Evolutionary conservation across 2,888 invertebrate genomes (phyloP), one percentile per base, ranked within the genome.

Genomic region (Nymphalis c-album): DNA sequence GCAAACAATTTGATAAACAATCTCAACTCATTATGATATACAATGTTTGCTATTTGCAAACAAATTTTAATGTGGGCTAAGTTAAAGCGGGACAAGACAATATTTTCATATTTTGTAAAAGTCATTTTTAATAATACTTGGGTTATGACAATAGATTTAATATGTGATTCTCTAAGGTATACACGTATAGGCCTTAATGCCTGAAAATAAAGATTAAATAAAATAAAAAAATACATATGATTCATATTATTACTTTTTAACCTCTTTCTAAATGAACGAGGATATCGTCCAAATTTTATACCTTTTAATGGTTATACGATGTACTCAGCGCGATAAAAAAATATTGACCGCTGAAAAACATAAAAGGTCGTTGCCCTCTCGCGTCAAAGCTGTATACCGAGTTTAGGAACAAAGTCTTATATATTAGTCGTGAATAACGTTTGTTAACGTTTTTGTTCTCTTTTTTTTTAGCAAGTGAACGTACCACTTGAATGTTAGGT

Each of bases 11-110:
- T 31, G 48, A 60, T 50, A 35, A 50, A 60, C 16, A 60, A 7
- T 50, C 7, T 55, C 35, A 35, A n/a, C 47, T 31, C 50, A 60
- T 60, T 31, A 50, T 31, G 50, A 60, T 50, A 35, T 35, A 60
- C 60, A n/a, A 47, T 17, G 48, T 45, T 47, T 26, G 17, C 18
- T n/a, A 35, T 50, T 18, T 16, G 31, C 18, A 8, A 48, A 48
- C 31, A 31, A 60, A 48, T 60, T 35, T 17, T 18, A 48, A 31
- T 31, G 46, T 20, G 22, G 22, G 22, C 22, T 10, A 26, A 17
- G 40, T 46, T 5, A 22, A 17, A 10, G 26, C 7, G 7, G 18
- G 17, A 31, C 8, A 26, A 26, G 48, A 17, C 22, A 48, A 31
- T 20, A 40, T 40, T 40, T 40, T 40, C 3, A 13, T 40, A 13